Evolutionary conservation across 1,140 invertebrate genomes (phyloP).

Genomic region (Leptinotarsa defecta): DNA sequence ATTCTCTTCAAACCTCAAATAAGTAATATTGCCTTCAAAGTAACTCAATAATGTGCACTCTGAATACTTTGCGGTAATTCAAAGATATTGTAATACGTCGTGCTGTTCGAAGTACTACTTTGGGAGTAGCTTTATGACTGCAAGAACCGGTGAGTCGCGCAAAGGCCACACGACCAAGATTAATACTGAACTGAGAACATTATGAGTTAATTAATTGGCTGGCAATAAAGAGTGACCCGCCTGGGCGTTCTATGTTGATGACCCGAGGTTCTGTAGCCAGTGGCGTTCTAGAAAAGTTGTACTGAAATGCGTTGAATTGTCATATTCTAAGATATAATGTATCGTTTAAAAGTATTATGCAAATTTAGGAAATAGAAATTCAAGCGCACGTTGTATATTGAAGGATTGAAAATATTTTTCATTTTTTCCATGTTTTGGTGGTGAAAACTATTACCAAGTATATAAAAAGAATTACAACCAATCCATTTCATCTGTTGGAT

Average conservation of each 20-base stretch:
- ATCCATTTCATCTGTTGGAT: too few relatives aligned
- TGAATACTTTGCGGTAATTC: background rate
- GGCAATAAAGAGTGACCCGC: constrained; percentile 27
- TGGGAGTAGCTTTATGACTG: constrained; percentile 28
- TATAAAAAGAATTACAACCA: too few relatives aligned
- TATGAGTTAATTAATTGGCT: constrained; percentile 41
- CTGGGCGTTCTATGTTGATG: constrained; percentile 1
- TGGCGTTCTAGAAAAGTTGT: background rate
- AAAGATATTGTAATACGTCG: constrained; percentile 11
- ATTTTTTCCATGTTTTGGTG: too few relatives aligned
- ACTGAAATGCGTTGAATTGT: too few relatives aligned
- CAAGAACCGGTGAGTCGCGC: constrained; percentile 12
- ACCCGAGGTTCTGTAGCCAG: background rate
- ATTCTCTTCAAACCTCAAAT: too few relatives aligned
- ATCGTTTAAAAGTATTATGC: too few relatives aligned
- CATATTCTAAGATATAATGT: too few relatives aligned
- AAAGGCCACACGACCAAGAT: constrained; percentile 39
- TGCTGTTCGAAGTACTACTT: constrained; percentile 30
- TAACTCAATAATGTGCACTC: background rate
- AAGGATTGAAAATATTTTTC: too few relatives aligned
- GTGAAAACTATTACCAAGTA: too few relatives aligned
- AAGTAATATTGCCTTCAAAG: background rate
- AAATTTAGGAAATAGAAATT: too few relatives aligned
- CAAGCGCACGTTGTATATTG: too few relatives aligned
- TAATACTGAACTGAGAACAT: constrained; percentile 37